Base-by-base conservation (phyloP, 2,113 vertebrate species). In the Lanius ludovicianus region DNA sequence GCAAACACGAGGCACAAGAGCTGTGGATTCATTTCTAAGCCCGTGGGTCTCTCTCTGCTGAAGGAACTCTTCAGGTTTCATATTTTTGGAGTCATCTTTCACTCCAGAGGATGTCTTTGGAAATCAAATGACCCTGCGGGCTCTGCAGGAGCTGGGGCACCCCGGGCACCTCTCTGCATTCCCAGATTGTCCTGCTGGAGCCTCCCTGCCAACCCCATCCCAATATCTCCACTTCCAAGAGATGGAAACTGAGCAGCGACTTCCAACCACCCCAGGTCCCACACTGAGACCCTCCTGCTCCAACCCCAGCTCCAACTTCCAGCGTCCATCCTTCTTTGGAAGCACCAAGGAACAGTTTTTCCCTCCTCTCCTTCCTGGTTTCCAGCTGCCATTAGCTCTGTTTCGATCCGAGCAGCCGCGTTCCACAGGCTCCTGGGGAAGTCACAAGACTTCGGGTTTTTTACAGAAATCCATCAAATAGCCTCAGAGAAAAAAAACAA, bases 381-480 rank as follows among this genome's bases (percentile, higher is more conserved):
- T 31, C 56, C 84, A 78, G 39, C 30, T 64, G 42, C 47, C 3
- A 0, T 68, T 57, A 15, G 39, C 80, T 69, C 8, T 0, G 22
- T 89, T 95, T 78, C 82, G 60, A 87, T 42, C 89, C 25, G 2
- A 83, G 82, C 71, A 64, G 39, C 62, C 92, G 69, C 33, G 94
- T 85, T 67, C 46, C 62, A 12, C 10, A 73, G 24, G 69, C 67
- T 71, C 30, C 1, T 4, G 9, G 37, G 17, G 82, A 87, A 74
- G 80, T 69, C 89, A 73, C 33, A 37, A 69, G 35, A 93, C 82
- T 87, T 83, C 39, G 13, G 41, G 33, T 75, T 84, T 87, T 92
- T 77, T 47, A 37, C 49, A 89, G 53, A 94, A 96, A 93, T 39
- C 70, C 52, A 93, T 79, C 77, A 80, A 70, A 77, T 23, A 0